Base-by-base conservation (phyloP, 2,113 vertebrate genomes). In the Megaptera novaeangliae region DNA sequence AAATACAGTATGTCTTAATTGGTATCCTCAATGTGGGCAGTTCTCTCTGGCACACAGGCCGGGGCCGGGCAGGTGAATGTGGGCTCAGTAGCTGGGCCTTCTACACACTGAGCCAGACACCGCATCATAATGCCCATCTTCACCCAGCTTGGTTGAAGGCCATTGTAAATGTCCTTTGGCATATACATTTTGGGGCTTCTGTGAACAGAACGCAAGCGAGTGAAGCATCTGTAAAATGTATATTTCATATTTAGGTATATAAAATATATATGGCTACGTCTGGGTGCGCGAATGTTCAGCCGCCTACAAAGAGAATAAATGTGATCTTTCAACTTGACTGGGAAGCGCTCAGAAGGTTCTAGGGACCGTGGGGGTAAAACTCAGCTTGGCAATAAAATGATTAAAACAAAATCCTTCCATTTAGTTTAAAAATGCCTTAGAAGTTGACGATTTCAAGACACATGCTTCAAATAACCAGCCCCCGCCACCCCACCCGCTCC, bases 301-400 rank as follows among this genome's bases (percentile, higher is more conserved):
- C 97, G 92, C 95, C 98, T 99, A 99, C 98, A 99, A 99, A 99
- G 99, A 98, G 99, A 99, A 99, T 99, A 98, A 98, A 98, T 99
- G 97, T 98, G 98, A 98, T 98, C 98, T 98, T 98, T 98, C 98
- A 97, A 74, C 98, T 98, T 98, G 94, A 44, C 98, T 93, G 97
- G 95, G 97, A 98, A 96, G 97, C 52, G 49, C 98, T 97, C 66
- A 69, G 96, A 96, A 94, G 96, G 98, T 98, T 98, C 98, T 97
- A 86, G 97, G 93, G 97, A 63, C 96, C 49, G 49, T 71, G 94
- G 88, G 96, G 96, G 94, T 98, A 97, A 94, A 98, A 97, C 86
- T 95, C 87, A 68, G 66, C 92, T 52, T 83, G 88, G 94, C 85
- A 97, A 96, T 96, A 98, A 97, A 98, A 97, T 98, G 98, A 98